Base-by-base conservation (phyloP, 2,888 invertebrate species). In the Epistrophella euchroma region DNA sequence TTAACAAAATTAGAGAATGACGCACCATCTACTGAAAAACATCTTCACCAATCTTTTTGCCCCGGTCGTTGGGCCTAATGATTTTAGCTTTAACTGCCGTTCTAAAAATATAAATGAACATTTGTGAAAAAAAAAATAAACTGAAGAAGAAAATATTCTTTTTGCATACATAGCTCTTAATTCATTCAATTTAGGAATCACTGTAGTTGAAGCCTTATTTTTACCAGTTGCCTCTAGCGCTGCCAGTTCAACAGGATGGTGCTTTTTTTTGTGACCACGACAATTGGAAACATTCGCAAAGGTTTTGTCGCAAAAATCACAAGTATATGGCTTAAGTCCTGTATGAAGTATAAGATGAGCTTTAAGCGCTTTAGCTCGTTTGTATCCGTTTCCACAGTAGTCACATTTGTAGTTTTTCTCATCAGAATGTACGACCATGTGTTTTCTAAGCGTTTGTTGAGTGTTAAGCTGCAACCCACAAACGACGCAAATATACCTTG, bases 211-310 rank as follows among this genome's bases (percentile, higher is more conserved):
- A 52, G 9, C 9, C 28, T 88, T 88, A 25, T 89, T 88, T 35
- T 90, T 90, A 0, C 92, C 92, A 3, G 89, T 88, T 0, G 92
- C 90, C 82, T 92, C 93, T 77, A 91, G 90, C n/a, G 91, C 92
- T 0, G 92, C 92, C 77, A 93, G 81, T 82, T 92, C 92, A 22
- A 87, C 88, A 1, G 92, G 92, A 89, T 93, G 92, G 0, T 90
- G 81, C 60, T 92, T 92, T 37, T 92, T 92, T 64, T 92, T 92
- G 79, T 93, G 92, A 81, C 91, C 91, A 15, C 92, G 89, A 76
- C 92, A 92, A 88, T 93, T 93, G n/a, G 92, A 91, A 17, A 92
- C 93, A 73, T 92, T 92, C 0, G 92, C 90, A 81, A 93, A 93
- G 4, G 91, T 90, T 72, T 90, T 91, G 6, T 90, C 91, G 79